Conservation (phyloP, 2,797 vertebrate species). For the Hippopotamyrus pictus region DNA sequence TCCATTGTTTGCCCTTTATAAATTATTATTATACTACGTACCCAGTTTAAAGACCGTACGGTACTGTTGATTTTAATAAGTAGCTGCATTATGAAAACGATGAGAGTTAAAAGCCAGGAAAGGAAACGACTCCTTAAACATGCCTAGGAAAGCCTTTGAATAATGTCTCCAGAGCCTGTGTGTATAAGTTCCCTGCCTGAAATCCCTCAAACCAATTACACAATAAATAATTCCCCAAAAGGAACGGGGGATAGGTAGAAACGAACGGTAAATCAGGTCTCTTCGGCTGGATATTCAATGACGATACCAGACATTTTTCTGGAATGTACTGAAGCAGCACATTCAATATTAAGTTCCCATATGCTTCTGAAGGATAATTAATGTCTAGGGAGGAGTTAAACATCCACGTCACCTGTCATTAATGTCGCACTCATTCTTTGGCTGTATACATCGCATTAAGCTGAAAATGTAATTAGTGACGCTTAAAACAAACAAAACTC, state of each 20-base stretch:
- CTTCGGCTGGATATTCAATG: constrained; percentile 53
- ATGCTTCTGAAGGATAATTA: constrained; percentile 52
- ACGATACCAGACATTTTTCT: constrained; percentile 60
- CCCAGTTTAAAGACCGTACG: constrained; percentile 49
- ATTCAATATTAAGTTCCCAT: constrained; percentile 62
- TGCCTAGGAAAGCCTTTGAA: constrained; percentile 15
- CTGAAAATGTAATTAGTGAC: constrained; percentile 18
- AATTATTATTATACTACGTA: constrained; percentile 54
- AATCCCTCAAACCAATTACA: constrained; percentile 38
- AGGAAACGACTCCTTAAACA: constrained; percentile 11
- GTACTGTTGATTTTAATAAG: constrained; percentile 38
- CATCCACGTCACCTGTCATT: constrained; percentile 50
- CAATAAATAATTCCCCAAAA: constrained; percentile 42
- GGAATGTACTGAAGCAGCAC: constrained; percentile 58
- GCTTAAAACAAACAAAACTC: background rate
- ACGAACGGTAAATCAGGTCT: constrained; percentile 45
- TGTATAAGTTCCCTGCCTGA: constrained; percentile 23
- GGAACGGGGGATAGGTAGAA: constrained; percentile 30
- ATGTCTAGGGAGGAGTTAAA: constrained; percentile 54
- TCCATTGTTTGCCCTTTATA: constrained; percentile 74
- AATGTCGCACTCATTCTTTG: constrained; percentile 46
- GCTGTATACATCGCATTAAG: constrained; percentile 28
- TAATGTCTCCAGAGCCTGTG: constrained; percentile 26
- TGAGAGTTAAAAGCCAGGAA: constrained; percentile 13
- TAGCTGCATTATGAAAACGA: constrained; percentile 25